Conservation (phyloP, 2,888 invertebrate genomes). For the Pammene aurita region DNA sequence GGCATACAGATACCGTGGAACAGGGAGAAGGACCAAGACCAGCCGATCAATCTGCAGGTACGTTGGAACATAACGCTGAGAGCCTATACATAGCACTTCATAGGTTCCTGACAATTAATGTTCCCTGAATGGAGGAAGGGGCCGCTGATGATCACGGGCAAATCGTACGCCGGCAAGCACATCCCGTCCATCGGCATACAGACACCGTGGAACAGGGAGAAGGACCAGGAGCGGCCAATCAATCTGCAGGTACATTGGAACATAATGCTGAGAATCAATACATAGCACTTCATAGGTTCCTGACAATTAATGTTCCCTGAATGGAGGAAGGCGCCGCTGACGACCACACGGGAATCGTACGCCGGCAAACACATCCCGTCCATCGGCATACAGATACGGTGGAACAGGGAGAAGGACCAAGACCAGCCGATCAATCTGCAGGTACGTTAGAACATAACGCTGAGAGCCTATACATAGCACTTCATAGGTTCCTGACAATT, state of each 20-base stretch:
- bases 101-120: background rate
- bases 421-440: conserved; percentile 76
- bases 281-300: conserved; percentile 84
- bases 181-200: too few relatives aligned
- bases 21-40: conserved; percentile 62
- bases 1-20: conserved; percentile 83
- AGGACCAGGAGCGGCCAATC: too few relatives aligned
- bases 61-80: background rate
- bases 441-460: conserved; percentile 53
- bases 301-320: conserved; percentile 85
- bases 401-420: conserved; percentile 66
- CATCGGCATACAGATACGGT: conserved; percentile 83
- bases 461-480: too few relatives aligned
- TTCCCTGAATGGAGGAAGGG: too few relatives aligned
- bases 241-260: too few relatives aligned
- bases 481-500: too few relatives aligned
- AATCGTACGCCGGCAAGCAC: too few relatives aligned
- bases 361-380: conserved; percentile 85
- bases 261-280: conserved; percentile 83
- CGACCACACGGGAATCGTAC: conserved; percentile 86
- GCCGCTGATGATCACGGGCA: too few relatives aligned
- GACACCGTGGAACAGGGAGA: too few relatives aligned
- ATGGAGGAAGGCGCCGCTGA: conserved; percentile 83
- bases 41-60: conserved; percentile 79
- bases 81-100: background rate